Conservation (phyloP, 2,797 vertebrate genomes). For the Neosilurus hyrtlii region DNA sequence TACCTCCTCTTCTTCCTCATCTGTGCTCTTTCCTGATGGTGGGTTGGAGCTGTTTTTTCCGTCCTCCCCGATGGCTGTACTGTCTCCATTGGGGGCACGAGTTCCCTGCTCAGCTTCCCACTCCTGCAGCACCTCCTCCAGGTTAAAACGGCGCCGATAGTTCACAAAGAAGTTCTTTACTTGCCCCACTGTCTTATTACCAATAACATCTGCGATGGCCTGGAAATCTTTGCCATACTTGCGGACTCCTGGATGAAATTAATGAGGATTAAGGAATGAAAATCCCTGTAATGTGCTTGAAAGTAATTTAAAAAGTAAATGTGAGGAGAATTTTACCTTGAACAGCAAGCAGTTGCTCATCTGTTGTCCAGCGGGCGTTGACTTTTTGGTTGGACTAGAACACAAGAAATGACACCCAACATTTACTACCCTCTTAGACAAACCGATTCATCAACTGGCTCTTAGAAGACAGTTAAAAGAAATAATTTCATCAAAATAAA, state of each 20-base stretch:
- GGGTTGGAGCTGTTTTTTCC: conserved; percentile 90
- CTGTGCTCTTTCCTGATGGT: conserved; percentile 93
- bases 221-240: conserved; percentile 99
- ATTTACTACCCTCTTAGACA: not conserved
- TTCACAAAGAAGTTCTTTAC: conserved; percentile 99
- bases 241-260: conserved; percentile 80
- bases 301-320: not conserved
- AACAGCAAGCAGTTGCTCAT: conserved; percentile 97
- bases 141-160: conserved; percentile 98
- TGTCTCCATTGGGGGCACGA: conserved; percentile 86
- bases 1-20: conserved; percentile 91
- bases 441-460: not conserved
- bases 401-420: not conserved
- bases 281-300: not conserved
- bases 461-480: not conserved
- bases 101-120: conserved; percentile 99
- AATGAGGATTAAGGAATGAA: not conserved
- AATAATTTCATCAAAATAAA: not conserved
- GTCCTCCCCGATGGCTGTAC: conserved; percentile 88
- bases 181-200: conserved; percentile 98
- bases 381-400: conserved; percentile 95
- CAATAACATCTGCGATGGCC: conserved; percentile 98
- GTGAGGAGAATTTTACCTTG: conserved; percentile 78
- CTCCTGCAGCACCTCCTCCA: conserved; percentile 99
- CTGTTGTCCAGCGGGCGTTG: conserved; percentile 98